Percentiles rank a stretch among this genome's conserved stretches.
Conservation (phyloP, 2,888 invertebrate species). For the Chymomyza amoena region DNA sequence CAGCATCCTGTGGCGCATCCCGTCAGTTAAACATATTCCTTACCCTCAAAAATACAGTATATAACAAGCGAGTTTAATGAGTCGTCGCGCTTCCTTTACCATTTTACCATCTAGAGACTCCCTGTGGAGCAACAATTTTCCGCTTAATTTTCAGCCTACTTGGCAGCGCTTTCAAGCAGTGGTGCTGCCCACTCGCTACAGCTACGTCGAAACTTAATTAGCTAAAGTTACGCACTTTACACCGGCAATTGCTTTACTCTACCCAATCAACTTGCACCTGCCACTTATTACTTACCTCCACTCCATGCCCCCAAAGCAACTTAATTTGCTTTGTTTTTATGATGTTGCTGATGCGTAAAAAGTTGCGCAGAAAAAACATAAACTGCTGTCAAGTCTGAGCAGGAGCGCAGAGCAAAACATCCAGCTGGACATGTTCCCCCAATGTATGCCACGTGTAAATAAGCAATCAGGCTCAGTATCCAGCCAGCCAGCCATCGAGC, state of each 20-base stretch:
- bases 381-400: background rate
- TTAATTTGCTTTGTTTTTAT: slow-evolving; percentile 1
- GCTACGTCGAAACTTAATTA: background rate
- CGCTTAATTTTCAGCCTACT: background rate
- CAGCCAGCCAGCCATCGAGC: background rate
- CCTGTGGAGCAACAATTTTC: background rate
- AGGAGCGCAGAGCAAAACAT: background rate
- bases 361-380: background rate
- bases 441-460: slow-evolving; percentile 51
- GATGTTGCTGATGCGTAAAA: background rate
- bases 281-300: background rate
- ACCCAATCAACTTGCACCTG: background rate
- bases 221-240: background rate
- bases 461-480: slow-evolving; percentile 42
- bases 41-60: too few species aligned
- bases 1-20: too few species aligned
- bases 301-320: background rate
- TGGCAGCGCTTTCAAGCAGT: background rate
- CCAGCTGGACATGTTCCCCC: slow-evolving; percentile 31
- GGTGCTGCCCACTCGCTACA: background rate
- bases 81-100: background rate
- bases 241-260: background rate
- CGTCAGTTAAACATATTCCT: too few species aligned
- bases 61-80: background rate
- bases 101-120: background rate